phyloP scores from a whole-genome alignment of 1,140 invertebrate genomes.

The Drosophila nigrodunni region DNA sequence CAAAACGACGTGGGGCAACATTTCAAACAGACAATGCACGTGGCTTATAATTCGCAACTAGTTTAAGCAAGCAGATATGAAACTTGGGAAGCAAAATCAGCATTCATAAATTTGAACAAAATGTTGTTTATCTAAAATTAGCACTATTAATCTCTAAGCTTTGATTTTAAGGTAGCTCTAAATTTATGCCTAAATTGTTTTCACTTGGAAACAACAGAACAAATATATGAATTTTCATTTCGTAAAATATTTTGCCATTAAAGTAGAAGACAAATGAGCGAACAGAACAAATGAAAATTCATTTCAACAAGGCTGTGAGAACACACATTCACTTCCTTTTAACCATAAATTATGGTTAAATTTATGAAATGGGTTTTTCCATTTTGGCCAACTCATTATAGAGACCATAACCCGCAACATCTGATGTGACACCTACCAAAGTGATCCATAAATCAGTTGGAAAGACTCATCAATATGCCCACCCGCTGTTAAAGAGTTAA shows the following conservation, averaged over 20 bases:
- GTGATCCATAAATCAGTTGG: slow-evolving; percentile 34
- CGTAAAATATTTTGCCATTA: too few species aligned
- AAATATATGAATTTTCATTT: too few species aligned
- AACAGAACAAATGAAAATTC: not conserved
- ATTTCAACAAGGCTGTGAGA: not conserved
- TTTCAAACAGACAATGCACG: slow-evolving; percentile 1
- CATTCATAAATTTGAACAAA: not conserved
- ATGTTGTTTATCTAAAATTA: too few species aligned
- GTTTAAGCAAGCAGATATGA: slow-evolving; percentile 25
- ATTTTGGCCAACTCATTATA: slow-evolving; percentile 13
- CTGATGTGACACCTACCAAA: slow-evolving; percentile 9
- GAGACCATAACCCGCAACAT: not conserved
- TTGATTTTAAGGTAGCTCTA: too few species aligned
- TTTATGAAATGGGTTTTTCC: not conserved
- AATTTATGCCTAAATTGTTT: too few species aligned
- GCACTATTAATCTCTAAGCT: too few species aligned
- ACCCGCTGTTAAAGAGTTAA: slow-evolving; percentile 1
- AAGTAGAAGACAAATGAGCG: too few species aligned
- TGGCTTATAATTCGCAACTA: slow-evolving; percentile 23
- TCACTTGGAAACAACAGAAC: too few species aligned
- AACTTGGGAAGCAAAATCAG: not conserved
- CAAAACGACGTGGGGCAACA: slow-evolving; percentile 5
- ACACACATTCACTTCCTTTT: not conserved
- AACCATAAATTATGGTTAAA: not conserved
- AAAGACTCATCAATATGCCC: slow-evolving; percentile 17